Base-by-base conservation (phyloP, 2,113 vertebrate species). In the Nannobrachium achirus region DNA sequence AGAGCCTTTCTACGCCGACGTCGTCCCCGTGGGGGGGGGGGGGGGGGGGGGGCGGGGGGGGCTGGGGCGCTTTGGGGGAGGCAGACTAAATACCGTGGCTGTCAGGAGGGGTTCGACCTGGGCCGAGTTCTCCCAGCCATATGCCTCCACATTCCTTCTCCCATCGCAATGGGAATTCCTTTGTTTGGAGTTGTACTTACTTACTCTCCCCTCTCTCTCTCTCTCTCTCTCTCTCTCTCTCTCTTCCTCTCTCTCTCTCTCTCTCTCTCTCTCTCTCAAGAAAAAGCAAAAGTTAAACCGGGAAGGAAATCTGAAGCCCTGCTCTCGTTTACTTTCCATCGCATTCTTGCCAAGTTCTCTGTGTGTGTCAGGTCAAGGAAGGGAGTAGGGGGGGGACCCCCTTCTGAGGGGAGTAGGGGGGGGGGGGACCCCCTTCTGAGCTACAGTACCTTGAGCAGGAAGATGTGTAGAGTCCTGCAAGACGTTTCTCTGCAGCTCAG, bases 101-200 rank as follows among this genome's bases (percentile, higher is more conserved):
- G 80, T 87, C 79, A 73, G 25, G 25, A 33, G 75, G 65, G 75
- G 59, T 77, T 83, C 63, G 71, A 85, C 78, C 69, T 84, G 77
- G 85, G 82, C 80, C 72, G 69, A n/a, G 57, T 71, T 71, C 73
- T 80, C 71, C 76, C 50, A 80, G 67, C 68, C 79, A 82, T 75
- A 83, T 89, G 87, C 76, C 78, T 84, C 71, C 81, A 85, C 89
- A 90, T 92, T 92, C 86, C 75, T 89, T 79, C 79, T 66, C 58
- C 78, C 61, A 63, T 83, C 56, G 75, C 84, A 85, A 51, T 85
- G 88, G 89, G 85, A 87, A 88, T 92, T 92, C 83, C 79, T 90
- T 88, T 86, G 89, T 85, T 86, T 79, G 75, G 69, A 86, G 67
- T 80, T 51, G 69, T 71, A 50, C 83, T 74, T 73, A 77, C 75